Base-by-base conservation (phyloP, 2,113 vertebrate species). In the Martes martes region DNA sequence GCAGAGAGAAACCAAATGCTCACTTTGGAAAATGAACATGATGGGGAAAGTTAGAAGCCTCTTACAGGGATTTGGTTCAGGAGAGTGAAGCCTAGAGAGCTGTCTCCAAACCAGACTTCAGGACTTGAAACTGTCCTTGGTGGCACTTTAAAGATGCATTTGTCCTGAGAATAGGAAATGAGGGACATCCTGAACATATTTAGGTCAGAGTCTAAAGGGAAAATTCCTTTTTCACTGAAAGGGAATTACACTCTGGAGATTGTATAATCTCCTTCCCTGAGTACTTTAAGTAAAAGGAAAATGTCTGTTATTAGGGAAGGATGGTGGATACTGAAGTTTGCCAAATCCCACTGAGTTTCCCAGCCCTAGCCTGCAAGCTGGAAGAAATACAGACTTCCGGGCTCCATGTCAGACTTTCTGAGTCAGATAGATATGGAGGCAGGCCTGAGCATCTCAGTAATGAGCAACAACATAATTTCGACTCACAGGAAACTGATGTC, bases 181-280 rank as follows among this genome's bases (percentile, higher is more conserved):
- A 61, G 79, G 59, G 79, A 63, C 31, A 52, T 86, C 59, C 28
- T 11, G n/a, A 74, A 33, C 1, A 3, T 95, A 74, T 93, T 95
- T 83, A 84, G 63, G 78, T 84, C 87, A 96, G 76, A 84, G 59
- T 65, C 73, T 73, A 83, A 96, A 86, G 67, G 50, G 59, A 82
- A 92, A 93, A 71, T 94, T 67, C 31, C 39, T 69, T 83, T 97
- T 88, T 67, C 55, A 74, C 45, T 24, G 36, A 14, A 71, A 79
- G 36, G 39, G 55, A 83, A 83, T 91, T 87, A 79, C 4, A 59
- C 36, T 31, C 57, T 59, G 45, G 63, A 93, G 69, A 67, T 83
- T 47, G 26, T 50, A 23, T 82, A 73, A 76, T 81, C 50, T 92
- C 67, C 13, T 79, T 91, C 19, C 19, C 86, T 3, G 31, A 71